A percentile compares a stretch with the other conserved stretches of the same genome.
Evolutionary conservation across 2,888 invertebrate species (phyloP).

Genomic region (Volucella inanis): DNA sequence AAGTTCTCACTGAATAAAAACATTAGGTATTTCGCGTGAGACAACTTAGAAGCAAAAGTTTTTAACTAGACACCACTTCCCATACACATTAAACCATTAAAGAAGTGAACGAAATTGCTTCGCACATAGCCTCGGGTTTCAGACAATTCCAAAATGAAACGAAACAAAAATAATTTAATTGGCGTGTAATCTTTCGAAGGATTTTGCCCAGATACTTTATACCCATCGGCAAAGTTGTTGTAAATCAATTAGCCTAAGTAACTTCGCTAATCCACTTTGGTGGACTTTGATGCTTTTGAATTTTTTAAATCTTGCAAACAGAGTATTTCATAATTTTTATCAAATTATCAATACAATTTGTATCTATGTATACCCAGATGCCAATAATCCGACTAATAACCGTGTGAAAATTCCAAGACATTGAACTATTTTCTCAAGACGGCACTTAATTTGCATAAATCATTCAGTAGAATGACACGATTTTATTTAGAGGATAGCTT

Average conservation of each 20-base stretch:
- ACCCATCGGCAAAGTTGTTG: constrained; percentile 5
- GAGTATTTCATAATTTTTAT: constrained; percentile 37
- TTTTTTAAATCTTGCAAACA: neutral
- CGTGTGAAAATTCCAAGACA: constrained; percentile 49
- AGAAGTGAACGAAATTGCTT: too few relatives aligned
- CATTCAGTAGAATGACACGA: constrained; percentile 12
- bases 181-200: neutral
- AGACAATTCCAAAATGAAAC: too few relatives aligned
- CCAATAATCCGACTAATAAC: neutral
- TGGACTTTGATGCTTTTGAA: neutral
- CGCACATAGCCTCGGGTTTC: too few relatives aligned
- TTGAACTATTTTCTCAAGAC: constrained; percentile 51
- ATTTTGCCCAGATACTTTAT: neutral
- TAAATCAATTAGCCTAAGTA: constrained; percentile 35
- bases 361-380: neutral
- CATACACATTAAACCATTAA: too few relatives aligned
- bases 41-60: too few relatives aligned
- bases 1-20: too few relatives aligned
- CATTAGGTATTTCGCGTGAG: too few relatives aligned
- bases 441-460: constrained; percentile 12
- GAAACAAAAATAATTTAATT: neutral
- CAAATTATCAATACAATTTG: constrained; percentile 30
- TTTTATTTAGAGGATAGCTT: constrained; percentile 21
- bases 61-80: too few relatives aligned
- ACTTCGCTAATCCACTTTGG: constrained; percentile 16